Conservation (phyloP, 2,113 vertebrate genomes). For the Nesoenas mayeri region DNA sequence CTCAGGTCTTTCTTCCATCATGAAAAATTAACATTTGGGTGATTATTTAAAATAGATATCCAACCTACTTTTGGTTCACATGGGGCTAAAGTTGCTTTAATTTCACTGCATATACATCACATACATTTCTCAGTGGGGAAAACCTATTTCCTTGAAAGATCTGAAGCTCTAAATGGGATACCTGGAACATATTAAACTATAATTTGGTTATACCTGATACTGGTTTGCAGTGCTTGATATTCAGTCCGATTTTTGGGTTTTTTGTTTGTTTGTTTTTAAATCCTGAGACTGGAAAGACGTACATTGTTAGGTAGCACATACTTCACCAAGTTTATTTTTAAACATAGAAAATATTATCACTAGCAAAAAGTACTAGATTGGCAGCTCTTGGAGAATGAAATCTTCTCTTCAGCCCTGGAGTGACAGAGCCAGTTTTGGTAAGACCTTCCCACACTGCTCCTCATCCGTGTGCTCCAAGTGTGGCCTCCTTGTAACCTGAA, state of each 20-base stretch:
- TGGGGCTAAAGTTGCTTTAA: slow-evolving; percentile 35
- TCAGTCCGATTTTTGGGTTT: not conserved
- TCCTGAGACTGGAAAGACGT: not conserved
- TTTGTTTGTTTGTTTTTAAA: not conserved
- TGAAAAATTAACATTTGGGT: slow-evolving; percentile 47
- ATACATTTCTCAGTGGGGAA: slow-evolving; percentile 55
- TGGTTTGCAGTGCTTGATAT: not conserved
- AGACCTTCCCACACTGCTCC: slow-evolving; percentile 35
- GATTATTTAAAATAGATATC: slow-evolving; percentile 65
- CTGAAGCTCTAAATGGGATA: slow-evolving; percentile 46
- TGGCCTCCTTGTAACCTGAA: not conserved
- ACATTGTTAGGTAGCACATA: slow-evolving; percentile 47
- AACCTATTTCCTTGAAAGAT: slow-evolving; percentile 54
- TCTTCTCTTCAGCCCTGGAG: slow-evolving; percentile 40
- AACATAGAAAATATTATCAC: slow-evolving; percentile 50
- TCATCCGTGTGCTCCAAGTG: not conserved
- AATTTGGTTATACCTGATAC: slow-evolving; percentile 17
- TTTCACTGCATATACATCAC: slow-evolving; percentile 33
- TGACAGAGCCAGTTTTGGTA: slow-evolving; percentile 35
- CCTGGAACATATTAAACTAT: slow-evolving; percentile 27
- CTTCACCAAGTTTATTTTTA: slow-evolving; percentile 56
- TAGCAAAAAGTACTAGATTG: slow-evolving; percentile 42
- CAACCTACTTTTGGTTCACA: slow-evolving; percentile 59
- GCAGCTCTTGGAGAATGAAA: slow-evolving; percentile 42
- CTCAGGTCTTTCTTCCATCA: not conserved